A percentile compares a stretch with the other conserved stretches of the same genome.
These are phyloP conservation scores for Reticulitermes lucifugus DNA, from an alignment of 2,888 invertebrate species.

Conservation along the genomic window DNA sequence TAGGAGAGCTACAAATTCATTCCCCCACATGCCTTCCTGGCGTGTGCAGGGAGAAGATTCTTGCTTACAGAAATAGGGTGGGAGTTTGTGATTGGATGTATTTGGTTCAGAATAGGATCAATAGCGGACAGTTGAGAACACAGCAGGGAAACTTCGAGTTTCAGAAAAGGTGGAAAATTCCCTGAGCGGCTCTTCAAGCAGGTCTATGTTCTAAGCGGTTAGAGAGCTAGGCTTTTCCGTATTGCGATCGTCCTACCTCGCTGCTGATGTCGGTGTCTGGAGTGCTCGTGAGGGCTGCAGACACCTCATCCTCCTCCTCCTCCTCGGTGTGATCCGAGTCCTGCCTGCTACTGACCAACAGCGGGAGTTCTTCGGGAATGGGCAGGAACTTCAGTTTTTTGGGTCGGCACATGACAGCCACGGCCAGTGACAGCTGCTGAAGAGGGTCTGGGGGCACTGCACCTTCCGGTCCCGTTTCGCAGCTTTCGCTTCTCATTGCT, in stretches of 20 bases:
- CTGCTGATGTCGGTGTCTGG: neutral
- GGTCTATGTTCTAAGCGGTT: too few species aligned
- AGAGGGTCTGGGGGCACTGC: constrained; percentile 4
- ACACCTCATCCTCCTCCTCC: constrained; percentile 41
- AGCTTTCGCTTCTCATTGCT: constrained; percentile 28
- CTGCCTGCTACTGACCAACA: constrained; percentile 23
- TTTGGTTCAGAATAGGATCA: too few species aligned
- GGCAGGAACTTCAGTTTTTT: constrained; percentile 47
- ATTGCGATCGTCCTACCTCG: neutral
- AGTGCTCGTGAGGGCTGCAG: neutral
- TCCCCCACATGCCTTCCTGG: too few species aligned
- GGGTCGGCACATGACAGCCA: constrained; percentile 39
- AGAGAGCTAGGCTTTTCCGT: too few species aligned
- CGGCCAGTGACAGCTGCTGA: constrained; percentile 12
- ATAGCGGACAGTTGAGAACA: too few species aligned
- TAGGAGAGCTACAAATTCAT: too few species aligned
- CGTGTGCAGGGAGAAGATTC: too few species aligned
- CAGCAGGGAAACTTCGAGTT: too few species aligned
- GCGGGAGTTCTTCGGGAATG: constrained; percentile 50
- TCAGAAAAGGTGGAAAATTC: too few species aligned
- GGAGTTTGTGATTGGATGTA: too few species aligned
- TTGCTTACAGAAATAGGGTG: too few species aligned
- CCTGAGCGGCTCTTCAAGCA: too few species aligned
- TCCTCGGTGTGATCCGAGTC: constrained; percentile 43
- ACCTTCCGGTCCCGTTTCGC: constrained; percentile 1